Evolutionary conservation across 2,888 invertebrate species (phyloP), one percentile per base, ranked within the genome.

Genomic region (Resseliella maxima): DNA sequence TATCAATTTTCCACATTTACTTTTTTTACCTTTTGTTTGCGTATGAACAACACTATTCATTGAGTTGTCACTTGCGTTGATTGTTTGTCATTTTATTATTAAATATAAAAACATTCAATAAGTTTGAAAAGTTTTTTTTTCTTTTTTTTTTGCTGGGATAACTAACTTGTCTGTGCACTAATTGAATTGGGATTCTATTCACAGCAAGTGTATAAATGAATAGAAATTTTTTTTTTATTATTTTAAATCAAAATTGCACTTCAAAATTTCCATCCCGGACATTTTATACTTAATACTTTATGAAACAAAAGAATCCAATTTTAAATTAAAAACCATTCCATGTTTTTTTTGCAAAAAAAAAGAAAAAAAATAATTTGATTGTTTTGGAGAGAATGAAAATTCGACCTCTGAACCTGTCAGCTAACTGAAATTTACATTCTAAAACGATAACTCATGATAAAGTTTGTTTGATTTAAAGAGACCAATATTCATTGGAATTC

Each of bases 1-100:
- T 24, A 59, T 59, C 15, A 24, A 59, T 3, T 24, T 59, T 59
- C 24, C 15, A 24, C 2, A 59, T 24, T 59, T n/a, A 3, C 3
- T 59, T 59, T 59, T 59, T 59, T n/a, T 59, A 8, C 24, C n/a
- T 59, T 3, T 3, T n/a, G 24, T 59, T 24, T 59, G 59, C 50
- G 50, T 24, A 24, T 10, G 46, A 18, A 18, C 8, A n/a, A 18
- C 46, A 50, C 59, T 5, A 10, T 59, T 59, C 5, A 59, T 59
- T 59, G 59, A 59, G 12, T 59, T 59, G 59, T 59, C 59, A 59
- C 59, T 59, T 59, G 1, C 6, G 59, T 59, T 59, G 3, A 59
- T 59, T 59, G 59, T 59, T 59, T 59, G 59, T 24, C 59, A 24
- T 59, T 59, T 59, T 24, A 59, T 59, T 59, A 59, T 59, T 59